A percentile compares a stretch with the other conserved stretches of the same genome.
phyloP scores from a whole-genome alignment of 2,888 invertebrate species.

The Eupithecia inturbata region DNA sequence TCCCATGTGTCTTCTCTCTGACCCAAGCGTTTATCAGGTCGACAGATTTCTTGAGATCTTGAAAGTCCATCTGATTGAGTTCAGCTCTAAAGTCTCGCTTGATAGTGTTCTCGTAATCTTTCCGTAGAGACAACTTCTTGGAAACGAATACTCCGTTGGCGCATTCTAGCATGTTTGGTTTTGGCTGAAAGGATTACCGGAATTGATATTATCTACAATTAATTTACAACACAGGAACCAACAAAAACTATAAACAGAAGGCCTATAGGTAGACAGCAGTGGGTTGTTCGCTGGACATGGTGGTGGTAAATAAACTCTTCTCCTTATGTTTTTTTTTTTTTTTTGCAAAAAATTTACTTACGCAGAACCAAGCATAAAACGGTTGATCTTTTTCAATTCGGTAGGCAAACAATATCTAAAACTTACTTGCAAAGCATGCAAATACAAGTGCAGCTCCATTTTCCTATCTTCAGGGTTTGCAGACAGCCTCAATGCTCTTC shows the following conservation, averaged over 20 bases:
- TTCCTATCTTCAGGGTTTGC: slow-evolving; percentile 63
- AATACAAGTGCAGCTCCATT: slow-evolving; percentile 63
- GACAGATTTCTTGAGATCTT: slow-evolving; percentile 66
- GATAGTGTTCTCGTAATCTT: slow-evolving; percentile 73
- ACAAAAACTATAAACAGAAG: too few species aligned
- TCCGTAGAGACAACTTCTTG: slow-evolving; percentile 64
- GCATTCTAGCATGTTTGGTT: slow-evolving; percentile 63
- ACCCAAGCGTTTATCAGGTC: slow-evolving; percentile 86
- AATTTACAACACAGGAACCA: too few species aligned
- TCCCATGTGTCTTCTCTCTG: slow-evolving; percentile 79
- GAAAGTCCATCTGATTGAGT: slow-evolving; percentile 79
- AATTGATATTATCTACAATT: too few species aligned
- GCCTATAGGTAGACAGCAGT: too few species aligned
- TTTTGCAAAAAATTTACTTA: too few species aligned
- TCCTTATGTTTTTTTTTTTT: too few species aligned
- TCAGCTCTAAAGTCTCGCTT: slow-evolving; percentile 79
- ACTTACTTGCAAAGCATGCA: slow-evolving; percentile 65
- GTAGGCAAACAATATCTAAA: background rate
- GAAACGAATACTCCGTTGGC: slow-evolving; percentile 81
- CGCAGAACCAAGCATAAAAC: too few species aligned
- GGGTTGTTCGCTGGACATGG: too few species aligned
- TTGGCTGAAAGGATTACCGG: slow-evolving; percentile 64
- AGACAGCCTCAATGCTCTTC: slow-evolving; percentile 82
- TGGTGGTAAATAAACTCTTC: too few species aligned
- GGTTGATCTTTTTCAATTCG: too few species aligned